A percentile compares a stretch with the other conserved stretches of the same genome.
Conservation (phyloP, 2,797 vertebrate species). For the Erethizon dorsatum region DNA sequence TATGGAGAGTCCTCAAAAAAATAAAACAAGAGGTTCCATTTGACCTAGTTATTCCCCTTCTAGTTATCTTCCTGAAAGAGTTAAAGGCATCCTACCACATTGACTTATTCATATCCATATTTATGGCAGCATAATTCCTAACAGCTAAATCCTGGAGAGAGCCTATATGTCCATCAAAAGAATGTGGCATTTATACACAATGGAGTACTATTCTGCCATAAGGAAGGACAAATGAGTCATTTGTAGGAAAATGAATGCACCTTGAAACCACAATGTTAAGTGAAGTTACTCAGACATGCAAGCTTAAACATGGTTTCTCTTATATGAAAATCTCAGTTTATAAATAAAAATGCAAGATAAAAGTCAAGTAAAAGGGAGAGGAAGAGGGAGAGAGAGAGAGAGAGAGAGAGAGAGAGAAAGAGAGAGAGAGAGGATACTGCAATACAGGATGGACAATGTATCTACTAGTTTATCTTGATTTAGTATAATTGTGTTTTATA, state of each 20-base stretch:
- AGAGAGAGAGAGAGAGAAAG: background rate
- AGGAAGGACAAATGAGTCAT: background rate
- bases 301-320: background rate
- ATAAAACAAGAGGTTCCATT: background rate
- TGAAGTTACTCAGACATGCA: background rate
- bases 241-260: background rate
- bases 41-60: background rate
- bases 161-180: background rate
- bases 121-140: background rate
- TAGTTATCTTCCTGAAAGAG: background rate
- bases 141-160: background rate
- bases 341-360: background rate
- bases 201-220: background rate
- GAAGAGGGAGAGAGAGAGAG: too few species aligned
- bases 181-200: background rate
- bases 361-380: background rate
- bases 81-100: background rate
- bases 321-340: background rate
- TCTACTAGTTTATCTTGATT: background rate
- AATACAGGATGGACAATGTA: background rate
- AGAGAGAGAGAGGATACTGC: background rate
- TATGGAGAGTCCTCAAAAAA: background rate
- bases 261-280: background rate
- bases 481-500: background rate
- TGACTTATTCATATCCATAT: background rate